Evolutionary conservation across 2,113 vertebrate species (phyloP), one percentile per base, ranked within the genome.

Genomic region (Psephotus haematonotus): DNA sequence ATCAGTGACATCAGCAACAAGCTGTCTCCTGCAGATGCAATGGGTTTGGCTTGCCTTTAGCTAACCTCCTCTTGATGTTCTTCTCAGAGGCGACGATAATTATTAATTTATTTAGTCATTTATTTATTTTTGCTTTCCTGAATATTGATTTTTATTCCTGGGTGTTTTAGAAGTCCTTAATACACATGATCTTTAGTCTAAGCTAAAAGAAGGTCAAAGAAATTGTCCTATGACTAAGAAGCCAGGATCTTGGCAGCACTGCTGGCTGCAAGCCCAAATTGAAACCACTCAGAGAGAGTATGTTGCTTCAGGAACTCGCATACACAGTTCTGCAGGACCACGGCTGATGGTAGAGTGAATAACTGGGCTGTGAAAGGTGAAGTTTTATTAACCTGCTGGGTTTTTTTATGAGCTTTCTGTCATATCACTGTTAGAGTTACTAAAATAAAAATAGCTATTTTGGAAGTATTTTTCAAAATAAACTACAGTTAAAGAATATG

Each of bases 291-390:
- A 2, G 37, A 22, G 7, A 50, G 27, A n/a, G 6, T 13, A 52
- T 7, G 46, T 25, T 55, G 29, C 20, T 20, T 69, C 62, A 69
- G 49, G 77, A 77, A 87, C 6, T 8, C 0, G 0, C 1, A 6
- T 11, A 17, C 28, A 17, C 14, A 4, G 29, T 4, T 60, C 64
- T 65, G 35, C 44, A 70, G 33, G 72, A 68, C 19, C 8, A 27
- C 6, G 9, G 29, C 22, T 46, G n/a, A 3, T 53, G 22, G 43
- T 0, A 64, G 29, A 33, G 23, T 5, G 8, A 63, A 11, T 37
- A 78, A 59, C 29, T 65, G 59, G 53, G 7, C 10, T 82, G 20
- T 13, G 31, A 64, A 82, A 53, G 12, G 50, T 20, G 9, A 86
- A 35, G 28, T 23, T 92, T 55, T 68, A 46, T 46, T 60, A 37